phyloP scores from a whole-genome alignment of 2,888 invertebrate species.

The Blera fallax region DNA sequence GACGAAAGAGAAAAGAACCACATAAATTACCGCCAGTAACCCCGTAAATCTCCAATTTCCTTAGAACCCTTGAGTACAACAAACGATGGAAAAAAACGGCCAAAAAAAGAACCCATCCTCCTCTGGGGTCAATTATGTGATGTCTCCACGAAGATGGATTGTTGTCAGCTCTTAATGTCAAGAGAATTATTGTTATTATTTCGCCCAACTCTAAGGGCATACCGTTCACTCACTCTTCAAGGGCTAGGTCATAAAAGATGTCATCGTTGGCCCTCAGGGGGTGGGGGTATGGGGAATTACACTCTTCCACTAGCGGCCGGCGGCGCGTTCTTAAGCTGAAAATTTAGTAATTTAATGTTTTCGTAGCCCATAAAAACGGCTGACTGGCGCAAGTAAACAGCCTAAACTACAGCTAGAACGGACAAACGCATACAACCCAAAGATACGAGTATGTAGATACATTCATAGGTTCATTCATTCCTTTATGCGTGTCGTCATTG shows the following conservation, averaged over 20 bases:
- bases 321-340: not conserved
- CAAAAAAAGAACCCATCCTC: not conserved
- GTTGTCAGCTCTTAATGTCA: constrained; percentile 68
- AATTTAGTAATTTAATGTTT: constrained; percentile 24
- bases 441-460: not conserved
- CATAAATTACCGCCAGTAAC: constrained; percentile 54
- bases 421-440: not conserved
- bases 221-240: constrained; percentile 44
- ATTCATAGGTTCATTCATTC: not conserved
- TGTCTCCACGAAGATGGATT: constrained; percentile 60
- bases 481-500: not conserved
- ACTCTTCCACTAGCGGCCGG: not conserved
- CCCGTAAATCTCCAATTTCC: constrained; percentile 59
- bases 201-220: constrained; percentile 3
- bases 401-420: not conserved
- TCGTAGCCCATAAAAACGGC: constrained; percentile 18
- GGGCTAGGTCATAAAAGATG: constrained; percentile 67
- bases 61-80: constrained; percentile 8
- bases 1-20: constrained; percentile 19
- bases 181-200: constrained; percentile 62
- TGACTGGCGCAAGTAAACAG: constrained; percentile 43
- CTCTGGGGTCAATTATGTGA: constrained; percentile 42
- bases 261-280: constrained; percentile 59
- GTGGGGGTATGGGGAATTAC: no score
- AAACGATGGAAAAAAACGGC: no score